These are phyloP conservation scores for Spinus olivaceus DNA, from an alignment of 2,797 vertebrate genomes.

Conservation along the genomic window DNA sequence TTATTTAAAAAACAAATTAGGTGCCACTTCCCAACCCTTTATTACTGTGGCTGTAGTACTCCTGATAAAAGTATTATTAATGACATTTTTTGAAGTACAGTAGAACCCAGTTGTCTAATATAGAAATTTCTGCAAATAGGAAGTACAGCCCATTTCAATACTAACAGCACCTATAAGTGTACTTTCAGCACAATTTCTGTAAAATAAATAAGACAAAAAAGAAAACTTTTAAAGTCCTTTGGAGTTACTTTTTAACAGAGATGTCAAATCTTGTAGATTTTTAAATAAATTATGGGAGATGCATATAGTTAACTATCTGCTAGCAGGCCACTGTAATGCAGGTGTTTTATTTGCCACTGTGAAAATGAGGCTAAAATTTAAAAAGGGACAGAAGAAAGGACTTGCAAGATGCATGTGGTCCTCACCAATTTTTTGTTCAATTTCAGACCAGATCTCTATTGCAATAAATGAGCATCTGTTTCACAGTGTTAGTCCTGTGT, in stretches of 20 bases:
- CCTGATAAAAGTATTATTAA: neutral
- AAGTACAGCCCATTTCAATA: neutral
- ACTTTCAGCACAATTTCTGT: neutral
- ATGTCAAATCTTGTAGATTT: neutral
- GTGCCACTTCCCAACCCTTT: neutral
- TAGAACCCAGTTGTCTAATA: neutral
- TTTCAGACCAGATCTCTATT: neutral
- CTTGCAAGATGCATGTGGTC: neutral
- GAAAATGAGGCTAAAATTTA: neutral
- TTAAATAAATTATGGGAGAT: neutral
- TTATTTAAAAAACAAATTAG: neutral
- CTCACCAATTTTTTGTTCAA: rapidly evolving
- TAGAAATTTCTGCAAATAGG: neutral
- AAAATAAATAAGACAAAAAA: neutral
- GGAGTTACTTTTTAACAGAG: neutral
- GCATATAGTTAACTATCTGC: neutral
- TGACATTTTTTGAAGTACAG: neutral
- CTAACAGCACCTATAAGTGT: neutral
- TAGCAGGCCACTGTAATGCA: neutral
- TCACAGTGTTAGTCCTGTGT: neutral
- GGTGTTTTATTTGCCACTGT: neutral
- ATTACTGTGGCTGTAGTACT: neutral
- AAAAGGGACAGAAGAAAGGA: neutral
- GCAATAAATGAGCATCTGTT: neutral
- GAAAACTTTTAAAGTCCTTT: neutral